A percentile compares a stretch with the other conserved stretches of the same genome.
These are phyloP conservation scores for Aphelenchoides avenae DNA, from an alignment of 1,140 invertebrate genomes.

Conservation along the genomic window DNA sequence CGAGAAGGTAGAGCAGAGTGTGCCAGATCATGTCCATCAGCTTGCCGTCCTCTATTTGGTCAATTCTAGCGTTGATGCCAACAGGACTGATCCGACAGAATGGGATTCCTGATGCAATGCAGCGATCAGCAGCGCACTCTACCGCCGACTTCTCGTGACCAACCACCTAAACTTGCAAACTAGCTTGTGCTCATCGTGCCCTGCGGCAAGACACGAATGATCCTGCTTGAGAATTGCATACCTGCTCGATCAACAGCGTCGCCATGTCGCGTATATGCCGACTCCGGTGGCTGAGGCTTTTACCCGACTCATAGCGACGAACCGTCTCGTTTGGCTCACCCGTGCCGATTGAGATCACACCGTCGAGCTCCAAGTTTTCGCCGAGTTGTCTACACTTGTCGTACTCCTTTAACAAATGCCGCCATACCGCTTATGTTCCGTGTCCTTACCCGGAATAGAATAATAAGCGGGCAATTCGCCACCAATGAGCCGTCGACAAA, in stretches of 20 bases:
- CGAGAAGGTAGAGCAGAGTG: slow-evolving; percentile 25
- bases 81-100: slow-evolving; percentile 44
- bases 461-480: slow-evolving; percentile 50
- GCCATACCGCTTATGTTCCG: not conserved
- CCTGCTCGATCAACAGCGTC: slow-evolving; percentile 47
- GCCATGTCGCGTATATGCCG: slow-evolving; percentile 42
- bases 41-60: slow-evolving; percentile 53
- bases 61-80: slow-evolving; percentile 48
- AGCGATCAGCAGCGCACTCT: slow-evolving; percentile 47
- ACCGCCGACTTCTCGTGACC: slow-evolving; percentile 49
- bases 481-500: slow-evolving; percentile 52
- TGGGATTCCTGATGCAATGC: slow-evolving; percentile 46
- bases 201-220: not conserved
- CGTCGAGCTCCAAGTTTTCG: slow-evolving; percentile 32
- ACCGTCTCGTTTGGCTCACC: slow-evolving; percentile 43
- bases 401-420: slow-evolving; percentile 41
- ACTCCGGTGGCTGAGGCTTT: slow-evolving; percentile 31
- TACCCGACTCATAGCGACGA: slow-evolving; percentile 48
- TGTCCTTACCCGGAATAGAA: slow-evolving; percentile 45
- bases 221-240: slow-evolving; percentile 10
- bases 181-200: not conserved
- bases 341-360: slow-evolving; percentile 52
- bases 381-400: slow-evolving; percentile 37
- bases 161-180: slow-evolving; percentile 36
- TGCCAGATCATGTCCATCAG: slow-evolving; percentile 55